Percentiles rank a stretch among this genome's conserved stretches.
Conservation (phyloP, 2,113 vertebrate species). For the Cephalopterus ornatus region DNA sequence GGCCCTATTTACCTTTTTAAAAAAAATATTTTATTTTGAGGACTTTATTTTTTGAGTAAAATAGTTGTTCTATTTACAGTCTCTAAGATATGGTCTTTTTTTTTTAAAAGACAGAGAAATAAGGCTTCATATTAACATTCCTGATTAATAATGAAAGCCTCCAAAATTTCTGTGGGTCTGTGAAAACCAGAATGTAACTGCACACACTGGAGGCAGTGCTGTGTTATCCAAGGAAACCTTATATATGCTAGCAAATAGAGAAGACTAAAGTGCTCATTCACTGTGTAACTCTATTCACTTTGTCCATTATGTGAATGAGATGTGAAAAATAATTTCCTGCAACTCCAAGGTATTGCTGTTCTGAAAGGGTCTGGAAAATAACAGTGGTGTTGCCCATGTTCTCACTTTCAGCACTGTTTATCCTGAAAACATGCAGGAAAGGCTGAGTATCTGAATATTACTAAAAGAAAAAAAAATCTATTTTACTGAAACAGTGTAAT, state of each 20-base stretch:
- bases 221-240: background rate
- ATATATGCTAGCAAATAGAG: background rate
- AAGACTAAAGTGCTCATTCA: background rate
- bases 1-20: background rate
- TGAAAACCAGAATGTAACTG: background rate
- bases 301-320: slow-evolving; percentile 29
- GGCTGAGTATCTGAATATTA: background rate
- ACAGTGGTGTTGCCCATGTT: background rate
- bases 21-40: background rate
- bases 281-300: background rate
- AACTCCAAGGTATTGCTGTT: background rate
- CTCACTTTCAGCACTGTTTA: background rate
- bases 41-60: background rate
- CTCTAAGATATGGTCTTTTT: background rate
- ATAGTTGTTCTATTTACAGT: background rate
- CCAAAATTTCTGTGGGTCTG: background rate
- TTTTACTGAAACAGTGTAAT: background rate
- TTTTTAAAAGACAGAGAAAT: background rate
- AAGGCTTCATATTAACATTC: background rate
- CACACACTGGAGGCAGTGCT: background rate
- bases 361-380: slow-evolving; percentile 33
- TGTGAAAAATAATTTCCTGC: slow-evolving; percentile 27
- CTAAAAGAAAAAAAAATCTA: background rate
- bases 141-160: background rate
- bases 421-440: background rate